Evolutionary conservation across 1,140 invertebrate species (phyloP), one percentile per base, ranked within the genome.

Genomic region (Ditylenchus dipsaci): DNA sequence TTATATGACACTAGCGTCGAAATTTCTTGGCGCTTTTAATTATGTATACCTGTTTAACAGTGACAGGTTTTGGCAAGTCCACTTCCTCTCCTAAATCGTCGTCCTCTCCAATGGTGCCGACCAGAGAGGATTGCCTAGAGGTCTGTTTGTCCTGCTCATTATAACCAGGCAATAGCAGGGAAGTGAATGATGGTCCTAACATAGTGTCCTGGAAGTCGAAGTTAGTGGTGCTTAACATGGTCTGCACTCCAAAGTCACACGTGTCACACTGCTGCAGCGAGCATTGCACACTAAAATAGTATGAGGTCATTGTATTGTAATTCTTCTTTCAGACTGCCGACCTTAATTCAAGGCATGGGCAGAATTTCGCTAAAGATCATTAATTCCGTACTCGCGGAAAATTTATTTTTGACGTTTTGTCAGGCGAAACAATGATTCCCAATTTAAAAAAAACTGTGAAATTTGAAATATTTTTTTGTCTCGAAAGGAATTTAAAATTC

Each of bases 211-310:
- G n/a, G 8, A 53, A 53, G 49, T 53, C 49, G 49, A 53, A 53
- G 15, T 53, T 26, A 7, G 49, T 53, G n/a, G 3, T 21, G n/a
- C 59, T 15, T 21, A 63, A n/a, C 17, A 67, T 56, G n/a, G 66
- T 68, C 23, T 68, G 66, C 21, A 42, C 45, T 29, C 62, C 66
- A 21, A 68, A 29, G 11, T 68, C 66, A 29, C 66, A 71, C 5
- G 59, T 61, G 38, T 61, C 59, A 17, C 59, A 61, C 19, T 19
- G n/a, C n/a, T 30, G 59, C 19, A 67, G 67, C 1, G 69, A 71
- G 62, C 69, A 74, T 67, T 67, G 65, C n/a, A 30, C 65, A n/a
- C 65, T 67, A 19, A 43, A 67, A 65, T n/a, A 66, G n/a, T 38
- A 63, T 59, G 13, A 66, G 62, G 11, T 47, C 11, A 11, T 53